Percentiles rank a stretch among this genome's conserved stretches.
Evolutionary conservation across 1,140 invertebrate genomes (phyloP).

Genomic region (Drosophila nigrodunni): DNA sequence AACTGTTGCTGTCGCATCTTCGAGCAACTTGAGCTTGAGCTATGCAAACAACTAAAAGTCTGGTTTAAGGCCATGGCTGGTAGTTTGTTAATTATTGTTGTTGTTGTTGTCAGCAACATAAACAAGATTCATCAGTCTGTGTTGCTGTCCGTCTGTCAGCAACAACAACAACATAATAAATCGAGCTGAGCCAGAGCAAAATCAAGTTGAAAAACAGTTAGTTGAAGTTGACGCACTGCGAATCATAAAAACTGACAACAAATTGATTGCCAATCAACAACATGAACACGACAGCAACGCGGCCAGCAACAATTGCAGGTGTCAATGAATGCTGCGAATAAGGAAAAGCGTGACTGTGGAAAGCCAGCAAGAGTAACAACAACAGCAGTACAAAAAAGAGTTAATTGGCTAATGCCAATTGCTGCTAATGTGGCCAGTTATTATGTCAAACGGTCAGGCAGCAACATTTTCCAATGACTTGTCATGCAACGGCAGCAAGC

Average conservation of each 20-base stretch:
- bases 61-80: slow-evolving; percentile 31
- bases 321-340: slow-evolving; percentile 81
- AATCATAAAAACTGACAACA: slow-evolving; percentile 83
- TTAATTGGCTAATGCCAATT: slow-evolving; percentile 81
- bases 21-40: background rate
- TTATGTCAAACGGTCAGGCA: slow-evolving; percentile 81
- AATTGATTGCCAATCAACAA: slow-evolving; percentile 83
- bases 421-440: slow-evolving; percentile 82
- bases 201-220: slow-evolving; percentile 67
- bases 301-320: slow-evolving; percentile 71
- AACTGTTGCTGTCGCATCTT: slow-evolving; percentile 20
- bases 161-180: slow-evolving; percentile 69
- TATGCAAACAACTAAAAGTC: slow-evolving; percentile 21
- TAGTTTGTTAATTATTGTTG: slow-evolving; percentile 12
- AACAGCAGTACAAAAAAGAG: slow-evolving; percentile 44
- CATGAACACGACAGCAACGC: slow-evolving; percentile 76
- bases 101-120: slow-evolving; percentile 49
- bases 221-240: slow-evolving; percentile 76
- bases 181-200: slow-evolving; percentile 9
- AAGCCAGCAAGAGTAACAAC: slow-evolving; percentile 30
- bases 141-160: slow-evolving; percentile 32
- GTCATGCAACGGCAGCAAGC: slow-evolving; percentile 43
- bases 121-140: slow-evolving; percentile 26
- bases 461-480: slow-evolving; percentile 57
- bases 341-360: slow-evolving; percentile 72